Evolutionary conservation across 2,797 vertebrate species (phyloP).

Genomic region (Carcharodon carcharias): DNA sequence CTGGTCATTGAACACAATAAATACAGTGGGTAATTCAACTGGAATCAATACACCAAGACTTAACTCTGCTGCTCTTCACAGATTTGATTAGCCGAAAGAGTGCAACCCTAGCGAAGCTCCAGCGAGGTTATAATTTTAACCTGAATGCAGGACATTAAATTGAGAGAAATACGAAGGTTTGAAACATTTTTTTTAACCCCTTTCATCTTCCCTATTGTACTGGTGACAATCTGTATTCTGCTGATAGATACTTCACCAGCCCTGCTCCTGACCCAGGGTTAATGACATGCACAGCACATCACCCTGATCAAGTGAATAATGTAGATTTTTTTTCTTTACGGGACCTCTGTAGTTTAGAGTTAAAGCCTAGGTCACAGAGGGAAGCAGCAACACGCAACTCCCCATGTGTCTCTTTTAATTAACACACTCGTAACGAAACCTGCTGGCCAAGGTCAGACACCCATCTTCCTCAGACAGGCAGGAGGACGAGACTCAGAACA

Average conservation of each 20-base stretch:
- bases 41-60: conserved; percentile 22
- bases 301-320: conserved; percentile 22
- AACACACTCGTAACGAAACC: conserved; percentile 49
- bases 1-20: neutral
- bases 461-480: conserved; percentile 49
- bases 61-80: neutral
- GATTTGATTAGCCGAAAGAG: neutral
- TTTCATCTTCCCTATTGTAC: conserved; percentile 1
- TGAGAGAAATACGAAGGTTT: neutral
- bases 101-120: neutral
- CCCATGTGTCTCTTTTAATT: conserved; percentile 53
- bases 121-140: neutral
- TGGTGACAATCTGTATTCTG: conserved; percentile 12
- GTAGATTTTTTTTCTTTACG: neutral
- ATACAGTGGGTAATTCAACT: neutral
- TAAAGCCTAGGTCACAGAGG: conserved; percentile 22
- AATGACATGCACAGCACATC: conserved; percentile 17
- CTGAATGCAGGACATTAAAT: neutral
- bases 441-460: conserved; percentile 57
- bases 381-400: conserved; percentile 38
- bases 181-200: neutral
- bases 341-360: conserved; percentile 7
- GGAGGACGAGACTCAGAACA: conserved; percentile 45
- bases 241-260: neutral
- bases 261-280: conserved; percentile 29